Evolutionary conservation across 2,888 invertebrate species (phyloP).

Genomic region (Blastobasis adustella): DNA sequence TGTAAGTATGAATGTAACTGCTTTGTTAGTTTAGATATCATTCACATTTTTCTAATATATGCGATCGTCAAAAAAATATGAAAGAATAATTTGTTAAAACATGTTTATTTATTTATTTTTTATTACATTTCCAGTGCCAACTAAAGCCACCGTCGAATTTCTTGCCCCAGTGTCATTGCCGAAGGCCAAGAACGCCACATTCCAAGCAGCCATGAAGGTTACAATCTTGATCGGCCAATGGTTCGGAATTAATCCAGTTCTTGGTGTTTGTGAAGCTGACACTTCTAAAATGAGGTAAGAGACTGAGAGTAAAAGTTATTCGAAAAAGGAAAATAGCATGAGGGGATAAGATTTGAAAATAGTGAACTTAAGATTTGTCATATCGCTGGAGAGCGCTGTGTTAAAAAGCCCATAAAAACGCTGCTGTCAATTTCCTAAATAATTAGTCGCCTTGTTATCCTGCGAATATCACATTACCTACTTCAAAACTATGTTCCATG

Average conservation of each 20-base stretch:
- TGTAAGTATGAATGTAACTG: conserved; percentile 18
- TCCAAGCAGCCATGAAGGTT: conserved; percentile 37
- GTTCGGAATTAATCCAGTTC: conserved; percentile 43
- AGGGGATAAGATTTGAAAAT: background rate
- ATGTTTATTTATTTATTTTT: too few relatives aligned
- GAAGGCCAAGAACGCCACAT: conserved; percentile 24
- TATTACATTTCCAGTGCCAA: conserved; percentile 22
- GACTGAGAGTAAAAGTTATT: too few relatives aligned
- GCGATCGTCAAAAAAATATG: too few relatives aligned
- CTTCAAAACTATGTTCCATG: too few relatives aligned
- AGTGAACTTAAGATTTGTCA: background rate
- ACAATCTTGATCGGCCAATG: conserved; percentile 39
- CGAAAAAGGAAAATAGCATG: background rate
- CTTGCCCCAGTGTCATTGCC: conserved; percentile 9
- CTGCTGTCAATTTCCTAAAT: too few relatives aligned
- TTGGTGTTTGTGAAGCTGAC: conserved; percentile 34
- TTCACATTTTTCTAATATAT: too few relatives aligned
- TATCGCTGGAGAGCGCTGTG: background rate
- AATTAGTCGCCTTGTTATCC: too few relatives aligned
- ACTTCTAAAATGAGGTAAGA: conserved; percentile 34
- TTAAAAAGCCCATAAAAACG: too few relatives aligned
- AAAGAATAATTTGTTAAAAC: too few relatives aligned
- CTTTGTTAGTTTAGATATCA: too few relatives aligned
- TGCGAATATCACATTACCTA: too few relatives aligned
- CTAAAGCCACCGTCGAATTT: conserved; percentile 11